phyloP scores from a whole-genome alignment of 2,797 vertebrate species.

The Clarias fuscus region DNA sequence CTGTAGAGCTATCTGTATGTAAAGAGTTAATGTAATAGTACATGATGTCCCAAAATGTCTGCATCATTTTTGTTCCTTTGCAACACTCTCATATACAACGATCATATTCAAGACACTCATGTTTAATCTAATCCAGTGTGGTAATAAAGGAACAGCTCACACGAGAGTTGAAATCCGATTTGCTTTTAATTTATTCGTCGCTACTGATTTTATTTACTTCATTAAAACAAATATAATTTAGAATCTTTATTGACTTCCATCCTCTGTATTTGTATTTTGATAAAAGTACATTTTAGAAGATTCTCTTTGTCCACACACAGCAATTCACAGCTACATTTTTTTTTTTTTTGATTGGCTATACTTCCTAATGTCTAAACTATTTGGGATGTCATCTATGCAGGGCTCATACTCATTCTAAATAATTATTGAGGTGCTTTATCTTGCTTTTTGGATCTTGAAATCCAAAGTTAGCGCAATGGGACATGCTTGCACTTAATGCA shows the following conservation, averaged over 20 bases:
- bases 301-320: background rate
- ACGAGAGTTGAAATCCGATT: background rate
- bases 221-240: conserved; percentile 3
- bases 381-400: background rate
- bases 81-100: background rate
- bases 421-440: background rate
- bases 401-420: background rate
- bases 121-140: background rate
- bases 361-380: background rate
- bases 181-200: conserved; percentile 7
- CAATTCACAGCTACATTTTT: background rate
- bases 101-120: background rate
- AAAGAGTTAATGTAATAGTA: background rate
- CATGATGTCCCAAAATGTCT: conserved; percentile 11
- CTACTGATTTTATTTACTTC: background rate
- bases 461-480: background rate
- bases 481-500: background rate
- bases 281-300: background rate
- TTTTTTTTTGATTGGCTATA: background rate
- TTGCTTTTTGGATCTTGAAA: background rate
- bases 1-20: background rate
- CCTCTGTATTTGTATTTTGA: background rate
- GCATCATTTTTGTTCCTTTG: background rate
- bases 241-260: background rate
- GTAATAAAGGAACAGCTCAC: background rate